These are phyloP conservation scores for Bathynomus jamesi DNA, from an alignment of 1,140 invertebrate genomes.

Conservation along the genomic window DNA sequence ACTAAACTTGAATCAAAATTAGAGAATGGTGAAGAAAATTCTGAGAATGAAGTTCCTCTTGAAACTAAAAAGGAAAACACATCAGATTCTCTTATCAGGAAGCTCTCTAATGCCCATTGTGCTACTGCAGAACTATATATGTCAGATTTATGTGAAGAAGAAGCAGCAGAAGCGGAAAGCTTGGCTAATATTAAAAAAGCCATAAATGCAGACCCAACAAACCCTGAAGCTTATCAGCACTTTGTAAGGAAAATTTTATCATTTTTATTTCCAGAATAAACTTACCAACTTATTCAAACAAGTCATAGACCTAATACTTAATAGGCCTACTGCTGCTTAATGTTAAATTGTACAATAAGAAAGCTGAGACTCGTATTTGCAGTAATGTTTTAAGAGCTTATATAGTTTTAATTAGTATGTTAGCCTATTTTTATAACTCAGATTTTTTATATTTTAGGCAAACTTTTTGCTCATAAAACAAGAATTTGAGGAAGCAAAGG, in stretches of 20 bases:
- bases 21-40: background rate
- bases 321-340: too few species aligned
- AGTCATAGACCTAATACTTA: too few species aligned
- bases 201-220: conserved; percentile 3
- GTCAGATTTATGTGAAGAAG: conserved; percentile 15
- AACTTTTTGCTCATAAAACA: background rate
- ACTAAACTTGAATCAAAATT: background rate
- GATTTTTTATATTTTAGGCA: background rate
- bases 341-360: too few species aligned
- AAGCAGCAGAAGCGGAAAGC: conserved; percentile 11
- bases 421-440: background rate
- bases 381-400: too few species aligned
- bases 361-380: too few species aligned
- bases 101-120: conserved; percentile 13
- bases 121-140: conserved; percentile 12
- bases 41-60: background rate
- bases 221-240: conserved; percentile 8
- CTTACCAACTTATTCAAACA: too few species aligned
- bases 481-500: background rate
- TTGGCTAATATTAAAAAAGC: conserved; percentile 3
- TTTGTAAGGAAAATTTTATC: background rate
- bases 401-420: too few species aligned
- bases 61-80: background rate
- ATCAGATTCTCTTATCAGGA: conserved; percentile 3
- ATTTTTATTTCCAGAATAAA: background rate